phyloP scores from a whole-genome alignment of 2,888 invertebrate species.

The Cerceris rybyensis region DNA sequence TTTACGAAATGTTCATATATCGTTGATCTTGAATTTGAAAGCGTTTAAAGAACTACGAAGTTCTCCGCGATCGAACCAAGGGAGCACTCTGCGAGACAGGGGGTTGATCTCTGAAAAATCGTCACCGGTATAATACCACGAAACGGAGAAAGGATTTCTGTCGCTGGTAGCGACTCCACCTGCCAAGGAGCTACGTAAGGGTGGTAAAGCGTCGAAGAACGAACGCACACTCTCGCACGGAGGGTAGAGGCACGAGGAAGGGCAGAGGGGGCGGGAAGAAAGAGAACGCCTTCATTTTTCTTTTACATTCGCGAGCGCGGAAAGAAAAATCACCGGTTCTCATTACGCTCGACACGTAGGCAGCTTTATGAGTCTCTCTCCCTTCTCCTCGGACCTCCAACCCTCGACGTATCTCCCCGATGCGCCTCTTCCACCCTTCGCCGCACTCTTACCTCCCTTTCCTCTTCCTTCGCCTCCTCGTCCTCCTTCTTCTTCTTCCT shows the following conservation, averaged over 20 bases:
- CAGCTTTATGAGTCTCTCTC: constrained; percentile 62
- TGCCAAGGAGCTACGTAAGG: constrained; percentile 12
- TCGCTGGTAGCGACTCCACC: constrained; percentile 35
- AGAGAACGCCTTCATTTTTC: constrained; percentile 67
- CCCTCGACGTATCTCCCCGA: constrained; percentile 59
- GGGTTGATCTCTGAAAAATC: not conserved
- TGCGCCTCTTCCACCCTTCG: constrained; percentile 10
- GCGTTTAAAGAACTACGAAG: not conserved
- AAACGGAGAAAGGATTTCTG: constrained; percentile 25
- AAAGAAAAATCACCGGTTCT: constrained; percentile 81
- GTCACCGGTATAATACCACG: constrained; percentile 20
- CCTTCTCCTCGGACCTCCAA: constrained; percentile 25
- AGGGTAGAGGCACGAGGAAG: constrained; percentile 2
- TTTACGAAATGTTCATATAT: too few relatives aligned
- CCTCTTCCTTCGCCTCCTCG: constrained; percentile 45
- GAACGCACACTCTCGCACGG: constrained; percentile 1
- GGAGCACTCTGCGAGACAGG: too few relatives aligned
- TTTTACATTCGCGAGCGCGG: constrained; percentile 72
- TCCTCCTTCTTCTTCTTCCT: constrained; percentile 34
- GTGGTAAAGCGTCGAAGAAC: not conserved
- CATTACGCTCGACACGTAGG: constrained; percentile 72
- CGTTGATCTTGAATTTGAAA: not conserved
- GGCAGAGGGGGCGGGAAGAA: constrained; percentile 2
- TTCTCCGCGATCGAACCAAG: not conserved
- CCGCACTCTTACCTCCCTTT: constrained; percentile 7